A percentile compares a stretch with the other conserved stretches of the same genome.
Conservation (phyloP, 2,888 invertebrate species). For the Helobdella robusta region DNA sequence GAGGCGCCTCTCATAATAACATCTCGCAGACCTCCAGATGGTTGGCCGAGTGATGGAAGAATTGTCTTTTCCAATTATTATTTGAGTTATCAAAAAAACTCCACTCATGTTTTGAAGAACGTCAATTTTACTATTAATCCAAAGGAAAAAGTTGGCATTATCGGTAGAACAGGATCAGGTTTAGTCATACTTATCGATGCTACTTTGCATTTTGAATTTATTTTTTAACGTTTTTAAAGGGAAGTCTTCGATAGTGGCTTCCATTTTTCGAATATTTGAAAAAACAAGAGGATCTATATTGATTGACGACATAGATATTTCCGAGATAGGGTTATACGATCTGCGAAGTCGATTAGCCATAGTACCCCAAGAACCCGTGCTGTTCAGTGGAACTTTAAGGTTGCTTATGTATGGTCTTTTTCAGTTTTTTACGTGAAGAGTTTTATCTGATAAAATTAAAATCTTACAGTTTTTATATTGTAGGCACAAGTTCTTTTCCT, state of each 20-base stretch:
- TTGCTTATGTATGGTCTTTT: not conserved
- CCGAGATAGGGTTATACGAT: slow-evolving; percentile 50
- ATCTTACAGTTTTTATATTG: not conserved
- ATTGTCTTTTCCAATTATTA: slow-evolving; percentile 41
- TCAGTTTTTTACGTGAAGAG: too few species aligned
- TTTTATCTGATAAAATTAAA: not conserved
- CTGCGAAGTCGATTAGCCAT: slow-evolving; percentile 52
- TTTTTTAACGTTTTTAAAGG: slow-evolving; percentile 41
- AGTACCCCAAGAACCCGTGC: slow-evolving; percentile 49
- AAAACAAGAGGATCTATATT: slow-evolving; percentile 53
- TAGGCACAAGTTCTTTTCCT: not conserved
- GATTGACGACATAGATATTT: slow-evolving; percentile 55
- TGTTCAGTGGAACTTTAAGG: slow-evolving; percentile 28
- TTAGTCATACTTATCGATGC: too few species aligned
- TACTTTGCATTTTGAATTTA: slow-evolving; percentile 41
- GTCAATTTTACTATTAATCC: slow-evolving; percentile 64
- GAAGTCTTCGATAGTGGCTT: slow-evolving; percentile 56
- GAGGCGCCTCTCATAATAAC: slow-evolving; percentile 8
- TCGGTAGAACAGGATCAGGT: slow-evolving; percentile 81
- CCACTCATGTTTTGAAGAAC: slow-evolving; percentile 52
- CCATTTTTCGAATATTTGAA: slow-evolving; percentile 58
- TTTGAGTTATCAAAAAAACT: slow-evolving; percentile 40
- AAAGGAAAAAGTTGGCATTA: slow-evolving; percentile 31
- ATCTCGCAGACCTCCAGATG: slow-evolving; percentile 36
- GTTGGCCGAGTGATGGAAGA: slow-evolving; percentile 44